phyloP scores from a whole-genome alignment of 2,888 invertebrate species.

The Leptopterna dolabrata region DNA sequence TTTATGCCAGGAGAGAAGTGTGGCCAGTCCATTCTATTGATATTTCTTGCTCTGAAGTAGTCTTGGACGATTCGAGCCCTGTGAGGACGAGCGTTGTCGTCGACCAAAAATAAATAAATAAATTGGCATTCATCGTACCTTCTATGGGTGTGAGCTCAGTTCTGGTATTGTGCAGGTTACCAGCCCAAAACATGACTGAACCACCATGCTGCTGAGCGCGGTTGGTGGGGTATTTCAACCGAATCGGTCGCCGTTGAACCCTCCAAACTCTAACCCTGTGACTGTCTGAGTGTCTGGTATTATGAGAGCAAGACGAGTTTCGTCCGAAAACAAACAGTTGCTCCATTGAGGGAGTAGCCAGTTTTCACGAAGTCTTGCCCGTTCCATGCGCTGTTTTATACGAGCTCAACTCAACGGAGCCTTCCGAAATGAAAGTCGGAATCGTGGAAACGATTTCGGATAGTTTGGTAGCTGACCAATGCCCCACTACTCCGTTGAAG shows the following conservation, averaged over 20 bases:
- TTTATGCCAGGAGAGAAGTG: not conserved
- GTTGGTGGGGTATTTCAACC: not conserved
- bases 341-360: not conserved
- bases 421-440: no score
- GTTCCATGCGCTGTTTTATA: no score
- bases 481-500: no score
- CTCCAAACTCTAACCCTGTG: not conserved
- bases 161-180: not conserved
- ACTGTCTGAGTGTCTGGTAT: no score
- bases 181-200: not conserved
- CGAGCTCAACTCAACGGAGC: no score
- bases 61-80: not conserved
- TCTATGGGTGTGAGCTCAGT: not conserved
- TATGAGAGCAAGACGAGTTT: not conserved
- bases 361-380: no score
- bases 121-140: not conserved
- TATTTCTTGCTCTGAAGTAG: not conserved
- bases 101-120: not conserved
- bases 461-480: no score
- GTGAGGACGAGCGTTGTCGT: slow-evolving; percentile 6
- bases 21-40: not conserved
- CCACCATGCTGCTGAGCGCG: not conserved
- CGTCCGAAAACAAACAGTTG: not conserved
- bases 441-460: no score
- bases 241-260: not conserved